Evolutionary conservation across 2,113 vertebrate species (phyloP).

Genomic region (Apeltes quadracus): DNA sequence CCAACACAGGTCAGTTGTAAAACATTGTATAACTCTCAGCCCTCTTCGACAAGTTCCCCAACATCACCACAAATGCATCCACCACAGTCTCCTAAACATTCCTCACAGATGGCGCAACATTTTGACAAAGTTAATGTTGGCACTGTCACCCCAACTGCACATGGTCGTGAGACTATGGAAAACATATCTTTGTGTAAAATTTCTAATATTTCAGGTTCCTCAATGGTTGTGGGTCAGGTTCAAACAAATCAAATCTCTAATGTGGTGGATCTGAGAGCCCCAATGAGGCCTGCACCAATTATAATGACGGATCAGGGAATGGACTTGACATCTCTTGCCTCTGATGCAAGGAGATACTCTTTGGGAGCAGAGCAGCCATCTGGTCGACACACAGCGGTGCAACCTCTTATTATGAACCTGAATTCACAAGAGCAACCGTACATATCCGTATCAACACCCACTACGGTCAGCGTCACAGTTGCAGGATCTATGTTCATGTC

Average conservation of each 20-base stretch:
- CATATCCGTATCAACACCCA: constrained; percentile 84
- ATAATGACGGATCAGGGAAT: constrained; percentile 98
- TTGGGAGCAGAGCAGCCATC: constrained; percentile 87
- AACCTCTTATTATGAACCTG: constrained; percentile 95
- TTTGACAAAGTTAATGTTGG: constrained; percentile 78
- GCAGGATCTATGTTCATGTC: constrained; percentile 89
- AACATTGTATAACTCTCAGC: constrained; percentile 82
- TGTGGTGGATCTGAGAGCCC: constrained; percentile 90
- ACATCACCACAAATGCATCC: constrained; percentile 79
- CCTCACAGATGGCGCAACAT: constrained; percentile 79
- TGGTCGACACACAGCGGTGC: constrained; percentile 88
- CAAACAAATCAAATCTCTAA: constrained; percentile 82
- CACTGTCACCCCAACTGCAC: constrained; percentile 76
- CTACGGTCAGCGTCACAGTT: constrained; percentile 89
- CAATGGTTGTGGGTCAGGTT: constrained; percentile 85
- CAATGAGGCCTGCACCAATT: constrained; percentile 89
- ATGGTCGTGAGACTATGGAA: constrained; percentile 86
- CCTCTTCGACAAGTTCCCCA: constrained; percentile 74
- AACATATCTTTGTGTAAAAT: constrained; percentile 92
- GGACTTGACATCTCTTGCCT: constrained; percentile 95
- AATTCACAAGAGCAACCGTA: constrained; percentile 94
- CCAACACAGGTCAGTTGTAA: constrained; percentile 85
- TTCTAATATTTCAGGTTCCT: constrained; percentile 87
- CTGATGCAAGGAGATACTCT: constrained; percentile 91
- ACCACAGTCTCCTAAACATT: constrained; percentile 70